A percentile compares a stretch with the other conserved stretches of the same genome.
Evolutionary conservation across 1,140 invertebrate genomes (phyloP).

Genomic region (Nautilus pompilius): DNA sequence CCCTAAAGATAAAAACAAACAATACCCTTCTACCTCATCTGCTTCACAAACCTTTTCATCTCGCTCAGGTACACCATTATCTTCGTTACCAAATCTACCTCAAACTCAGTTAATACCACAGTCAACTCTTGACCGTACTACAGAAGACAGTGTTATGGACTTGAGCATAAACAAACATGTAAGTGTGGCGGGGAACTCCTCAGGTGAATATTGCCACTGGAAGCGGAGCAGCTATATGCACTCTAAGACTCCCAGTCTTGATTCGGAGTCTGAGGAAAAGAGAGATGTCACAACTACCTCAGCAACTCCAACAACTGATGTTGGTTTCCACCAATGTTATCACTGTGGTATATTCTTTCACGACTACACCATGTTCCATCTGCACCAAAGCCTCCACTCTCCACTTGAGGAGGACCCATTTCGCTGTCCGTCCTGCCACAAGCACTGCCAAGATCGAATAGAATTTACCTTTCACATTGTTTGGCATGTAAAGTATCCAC

Average conservation of each 20-base stretch:
- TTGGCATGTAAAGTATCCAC: slow-evolving; percentile 50
- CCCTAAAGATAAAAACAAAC: slow-evolving; percentile 5
- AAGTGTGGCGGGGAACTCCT: slow-evolving; percentile 14
- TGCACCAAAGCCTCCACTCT: slow-evolving; percentile 48
- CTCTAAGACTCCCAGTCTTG: slow-evolving; percentile 26
- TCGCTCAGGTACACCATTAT: neutral
- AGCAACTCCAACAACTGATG: slow-evolving; percentile 35
- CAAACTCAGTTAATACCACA: slow-evolving; percentile 1
- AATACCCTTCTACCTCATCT: slow-evolving; percentile 13
- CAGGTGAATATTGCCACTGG: slow-evolving; percentile 24
- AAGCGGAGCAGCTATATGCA: slow-evolving; percentile 20
- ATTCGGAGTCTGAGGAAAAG: slow-evolving; percentile 39
- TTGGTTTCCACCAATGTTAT: slow-evolving; percentile 40
- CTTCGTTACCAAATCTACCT: slow-evolving; percentile 1
- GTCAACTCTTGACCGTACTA: neutral
- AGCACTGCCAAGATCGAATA: slow-evolving; percentile 47
- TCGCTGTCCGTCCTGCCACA: slow-evolving; percentile 44
- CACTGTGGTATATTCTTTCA: slow-evolving; percentile 50
- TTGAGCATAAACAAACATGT: slow-evolving; percentile 40
- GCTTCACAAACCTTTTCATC: neutral
- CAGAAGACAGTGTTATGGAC: slow-evolving; percentile 39
- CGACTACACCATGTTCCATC: slow-evolving; percentile 49
- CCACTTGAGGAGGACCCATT: slow-evolving; percentile 41
- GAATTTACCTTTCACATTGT: slow-evolving; percentile 52
- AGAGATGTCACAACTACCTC: slow-evolving; percentile 42